A percentile compares a stretch with the other conserved stretches of the same genome.
phyloP scores from a whole-genome alignment of 2,797 vertebrate genomes.

The Cryptoblepharus egeriae region DNA sequence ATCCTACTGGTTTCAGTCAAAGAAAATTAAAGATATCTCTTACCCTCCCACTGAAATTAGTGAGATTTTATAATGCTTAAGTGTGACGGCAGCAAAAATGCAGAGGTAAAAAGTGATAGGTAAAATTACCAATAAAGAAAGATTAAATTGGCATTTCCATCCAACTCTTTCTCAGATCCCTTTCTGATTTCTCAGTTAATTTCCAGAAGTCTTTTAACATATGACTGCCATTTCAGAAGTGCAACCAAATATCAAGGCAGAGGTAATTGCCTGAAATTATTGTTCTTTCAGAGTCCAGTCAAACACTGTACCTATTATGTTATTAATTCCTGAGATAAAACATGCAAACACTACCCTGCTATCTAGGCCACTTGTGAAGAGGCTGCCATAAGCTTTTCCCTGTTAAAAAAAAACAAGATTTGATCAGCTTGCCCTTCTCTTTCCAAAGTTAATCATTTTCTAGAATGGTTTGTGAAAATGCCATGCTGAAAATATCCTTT shows the following conservation, averaged over 20 bases:
- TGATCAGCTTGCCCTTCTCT: conserved; percentile 50
- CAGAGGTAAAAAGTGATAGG: background rate
- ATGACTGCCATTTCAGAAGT: conserved; percentile 24
- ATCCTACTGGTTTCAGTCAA: background rate
- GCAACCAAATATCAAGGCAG: background rate
- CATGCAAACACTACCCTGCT: conserved; percentile 69
- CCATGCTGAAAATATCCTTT: conserved; percentile 57
- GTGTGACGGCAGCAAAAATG: background rate
- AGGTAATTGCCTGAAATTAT: conserved; percentile 46
- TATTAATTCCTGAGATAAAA: conserved; percentile 63
- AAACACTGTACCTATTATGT: conserved; percentile 43
- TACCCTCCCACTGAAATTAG: background rate
- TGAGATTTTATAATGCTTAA: background rate
- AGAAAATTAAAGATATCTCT: background rate
- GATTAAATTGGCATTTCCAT: background rate
- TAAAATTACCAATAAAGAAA: background rate
- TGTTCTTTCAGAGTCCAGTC: conserved; percentile 55
- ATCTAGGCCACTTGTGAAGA: conserved; percentile 55
- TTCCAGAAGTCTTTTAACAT: background rate
- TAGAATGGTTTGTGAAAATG: conserved; percentile 53
- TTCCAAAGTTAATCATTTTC: conserved; percentile 58
- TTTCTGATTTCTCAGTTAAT: conserved; percentile 3
- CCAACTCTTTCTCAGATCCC: background rate
- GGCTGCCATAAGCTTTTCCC: conserved; percentile 56
- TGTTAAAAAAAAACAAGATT: conserved; percentile 57